A percentile compares a stretch with the other conserved stretches of the same genome.
Evolutionary conservation across 2,888 invertebrate genomes (phyloP).

Genomic region (Unio delphinus): DNA sequence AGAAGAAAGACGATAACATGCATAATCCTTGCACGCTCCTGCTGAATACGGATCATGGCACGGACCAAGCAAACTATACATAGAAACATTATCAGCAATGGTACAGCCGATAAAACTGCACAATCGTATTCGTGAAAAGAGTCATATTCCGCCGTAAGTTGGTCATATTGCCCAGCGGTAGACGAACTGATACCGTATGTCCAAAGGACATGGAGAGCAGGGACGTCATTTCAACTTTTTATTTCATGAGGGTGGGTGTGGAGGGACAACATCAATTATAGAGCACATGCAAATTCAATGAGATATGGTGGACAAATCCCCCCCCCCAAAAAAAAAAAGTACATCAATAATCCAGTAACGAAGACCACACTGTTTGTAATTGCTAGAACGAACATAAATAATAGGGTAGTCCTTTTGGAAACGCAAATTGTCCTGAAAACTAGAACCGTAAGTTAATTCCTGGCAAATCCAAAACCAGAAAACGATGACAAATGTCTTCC

Average conservation of each 20-base stretch:
- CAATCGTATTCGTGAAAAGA: constrained; percentile 43
- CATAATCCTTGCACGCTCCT: constrained; percentile 22
- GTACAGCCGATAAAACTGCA: constrained; percentile 26
- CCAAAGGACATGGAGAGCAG: constrained; percentile 35
- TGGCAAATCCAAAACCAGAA: constrained; percentile 35
- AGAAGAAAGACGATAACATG: constrained; percentile 5
- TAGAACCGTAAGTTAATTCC: constrained; percentile 36
- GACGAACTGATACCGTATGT: constrained; percentile 42
- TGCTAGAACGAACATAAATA: constrained; percentile 34
- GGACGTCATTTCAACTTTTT: too few species aligned
- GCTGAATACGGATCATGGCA: constrained; percentile 16
- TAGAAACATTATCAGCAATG: constrained; percentile 36
- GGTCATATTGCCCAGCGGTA: constrained; percentile 26
- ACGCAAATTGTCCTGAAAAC: constrained; percentile 31
- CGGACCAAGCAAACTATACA: constrained; percentile 32
- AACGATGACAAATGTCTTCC: constrained; percentile 35
- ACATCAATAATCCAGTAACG: constrained; percentile 27
- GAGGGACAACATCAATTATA: too few species aligned
- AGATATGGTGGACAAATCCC: too few species aligned
- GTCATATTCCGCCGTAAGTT: constrained; percentile 22
- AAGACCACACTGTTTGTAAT: constrained; percentile 38
- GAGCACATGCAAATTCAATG: too few species aligned
- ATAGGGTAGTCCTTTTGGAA: constrained; percentile 33
- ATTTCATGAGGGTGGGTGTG: too few species aligned
- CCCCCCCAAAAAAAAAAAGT: constrained; percentile 6